Percentiles rank a stretch among this genome's conserved stretches.
phyloP scores from a whole-genome alignment of 2,888 invertebrate species.

The Metacarcinus magister region DNA sequence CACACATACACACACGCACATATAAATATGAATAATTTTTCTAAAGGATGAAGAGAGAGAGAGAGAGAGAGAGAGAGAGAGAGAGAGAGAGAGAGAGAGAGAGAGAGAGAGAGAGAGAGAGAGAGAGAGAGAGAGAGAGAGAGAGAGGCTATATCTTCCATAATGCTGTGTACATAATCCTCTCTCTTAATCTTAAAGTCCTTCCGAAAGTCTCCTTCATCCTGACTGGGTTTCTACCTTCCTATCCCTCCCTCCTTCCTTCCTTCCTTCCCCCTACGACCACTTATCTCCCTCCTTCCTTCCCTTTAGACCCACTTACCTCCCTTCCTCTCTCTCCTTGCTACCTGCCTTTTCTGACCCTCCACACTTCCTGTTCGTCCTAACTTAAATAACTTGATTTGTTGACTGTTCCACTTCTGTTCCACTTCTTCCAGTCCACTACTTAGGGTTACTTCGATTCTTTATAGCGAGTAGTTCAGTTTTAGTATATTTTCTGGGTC shows the following conservation, averaged over 20 bases:
- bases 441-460: neutral
- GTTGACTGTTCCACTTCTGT: neutral
- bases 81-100: neutral
- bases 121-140: slow-evolving; percentile 26
- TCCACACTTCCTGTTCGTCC: neutral
- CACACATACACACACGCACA: too few relatives aligned
- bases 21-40: too few relatives aligned
- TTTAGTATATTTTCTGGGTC: neutral
- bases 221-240: neutral
- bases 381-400: neutral
- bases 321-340: neutral
- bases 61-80: too few relatives aligned
- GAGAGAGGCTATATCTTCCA: neutral
- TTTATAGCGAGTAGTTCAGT: neutral
- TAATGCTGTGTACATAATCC: slow-evolving; percentile 26
- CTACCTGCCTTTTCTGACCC: neutral
- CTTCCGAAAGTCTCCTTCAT: neutral
- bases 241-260: neutral
- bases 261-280: neutral
- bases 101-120: neutral
- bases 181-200: neutral
- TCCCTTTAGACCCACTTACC: too few relatives aligned
- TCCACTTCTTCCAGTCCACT: neutral
- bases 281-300: neutral
- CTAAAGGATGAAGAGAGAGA: too few relatives aligned